phyloP scores from a whole-genome alignment of 2,797 vertebrate species.

The Calcarius lapponicus region DNA sequence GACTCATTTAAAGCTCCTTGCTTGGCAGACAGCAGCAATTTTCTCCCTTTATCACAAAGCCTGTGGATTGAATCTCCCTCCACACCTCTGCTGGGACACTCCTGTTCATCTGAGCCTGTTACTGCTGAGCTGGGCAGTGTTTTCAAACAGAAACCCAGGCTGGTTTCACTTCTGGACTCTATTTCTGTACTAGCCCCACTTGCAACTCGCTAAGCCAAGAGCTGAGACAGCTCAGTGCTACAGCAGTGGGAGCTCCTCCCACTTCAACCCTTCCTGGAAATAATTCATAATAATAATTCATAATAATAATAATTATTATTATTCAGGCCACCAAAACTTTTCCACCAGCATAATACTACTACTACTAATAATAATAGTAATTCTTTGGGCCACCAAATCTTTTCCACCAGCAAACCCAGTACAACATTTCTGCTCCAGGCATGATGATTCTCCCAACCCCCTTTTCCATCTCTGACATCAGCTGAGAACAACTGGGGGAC shows the following conservation, averaged over 20 bases:
- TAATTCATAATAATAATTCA: background rate
- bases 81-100: background rate
- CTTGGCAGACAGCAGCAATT: background rate
- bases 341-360: too few species aligned
- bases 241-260: background rate
- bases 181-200: background rate
- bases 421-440: background rate
- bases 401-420: background rate
- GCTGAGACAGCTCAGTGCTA: background rate
- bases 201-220: background rate
- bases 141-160: background rate
- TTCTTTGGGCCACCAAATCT: background rate
- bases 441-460: rapidly evolving
- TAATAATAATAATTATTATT: too few species aligned
- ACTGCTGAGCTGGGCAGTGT: background rate
- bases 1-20: background rate
- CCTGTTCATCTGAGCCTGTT: background rate
- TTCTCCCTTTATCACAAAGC: background rate
- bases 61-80: background rate
- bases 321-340: too few species aligned
- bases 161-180: slow-evolving; percentile 2
- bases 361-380: too few species aligned
- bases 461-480: background rate
- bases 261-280: background rate
- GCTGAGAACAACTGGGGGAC: background rate